phyloP scores from a whole-genome alignment of 2,797 vertebrate genomes.

The Chaenodraco wilsoni region DNA sequence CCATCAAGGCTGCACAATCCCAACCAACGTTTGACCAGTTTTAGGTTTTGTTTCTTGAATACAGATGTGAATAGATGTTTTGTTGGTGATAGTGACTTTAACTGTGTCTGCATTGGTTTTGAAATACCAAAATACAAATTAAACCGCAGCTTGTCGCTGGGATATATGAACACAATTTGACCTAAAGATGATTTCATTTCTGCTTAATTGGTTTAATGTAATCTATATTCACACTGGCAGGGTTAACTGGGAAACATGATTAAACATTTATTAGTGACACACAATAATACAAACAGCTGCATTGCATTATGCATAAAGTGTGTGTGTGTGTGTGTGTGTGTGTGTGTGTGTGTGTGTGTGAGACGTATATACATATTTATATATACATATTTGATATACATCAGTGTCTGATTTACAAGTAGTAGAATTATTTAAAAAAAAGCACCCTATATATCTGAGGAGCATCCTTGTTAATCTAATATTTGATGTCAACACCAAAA shows the following conservation, averaged over 20 bases:
- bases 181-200: not conserved
- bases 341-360: no score
- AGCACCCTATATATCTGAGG: not conserved
- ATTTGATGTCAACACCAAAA: not conserved
- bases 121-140: not conserved
- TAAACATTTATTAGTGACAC: not conserved
- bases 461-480: not conserved
- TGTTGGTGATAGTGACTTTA: not conserved
- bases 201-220: not conserved
- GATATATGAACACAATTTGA: conserved; percentile 5
- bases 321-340: no score
- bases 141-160: not conserved
- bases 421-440: not conserved
- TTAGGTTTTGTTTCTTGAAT: not conserved
- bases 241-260: not conserved
- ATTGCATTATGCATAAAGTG: not conserved
- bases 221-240: not conserved
- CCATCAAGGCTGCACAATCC: not conserved
- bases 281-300: not conserved
- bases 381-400: not conserved
- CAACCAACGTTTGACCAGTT: not conserved
- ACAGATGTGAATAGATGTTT: not conserved
- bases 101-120: not conserved
- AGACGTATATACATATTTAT: no score
- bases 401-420: not conserved